Base-by-base conservation (phyloP, 1,140 invertebrate genomes). In the Ostrea edulis region DNA sequence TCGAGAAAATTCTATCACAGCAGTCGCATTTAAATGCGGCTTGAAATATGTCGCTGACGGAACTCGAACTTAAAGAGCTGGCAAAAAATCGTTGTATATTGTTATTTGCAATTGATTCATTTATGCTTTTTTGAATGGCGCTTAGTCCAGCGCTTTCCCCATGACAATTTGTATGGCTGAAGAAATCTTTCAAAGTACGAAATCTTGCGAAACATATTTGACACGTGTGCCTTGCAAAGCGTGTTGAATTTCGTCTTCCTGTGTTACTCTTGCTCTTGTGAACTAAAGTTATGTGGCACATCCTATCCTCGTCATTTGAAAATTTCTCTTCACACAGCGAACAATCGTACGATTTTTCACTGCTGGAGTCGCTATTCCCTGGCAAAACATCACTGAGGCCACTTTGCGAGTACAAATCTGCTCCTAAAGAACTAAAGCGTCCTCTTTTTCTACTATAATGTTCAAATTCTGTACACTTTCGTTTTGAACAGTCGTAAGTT, bases 21-120 rank as follows among this genome's bases (percentile, higher is more conserved):
- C 92, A 92, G 29, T 93, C 92, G 86, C 94, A 94, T 81, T 90
- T 91, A 85, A 94, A 94, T 17, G 90, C 89, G 8, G 89, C 87
- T 85, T 91, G 91, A 51, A 89, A 85, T 1, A 65, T 55, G 20
- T 90, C 90, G 68, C 85, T n/a, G 44, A 52, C 83, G 11, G 54
- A 55, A 12, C 35, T 22, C 3, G 83, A 58, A 52, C n/a, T 54
- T 1, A 54, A 20, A 58, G 52, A 55, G n/a, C 29, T 25, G 14
- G 29, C 29, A 35, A 58, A 62, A 62, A 58, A 58, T 0, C 53
- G 83, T 29, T 58, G 54, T 58, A 62, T 58, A 35, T 55, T 85
- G 54, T 85, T 85, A 17, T 85, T 85, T 9, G 83, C 83, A 29
- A 85, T 55, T 25, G 53, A 58, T 35, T 85, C 83, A 62, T 52